Evolutionary conservation across 2,888 invertebrate genomes (phyloP).

Genomic region (Rhimphoctona megacephalus): DNA sequence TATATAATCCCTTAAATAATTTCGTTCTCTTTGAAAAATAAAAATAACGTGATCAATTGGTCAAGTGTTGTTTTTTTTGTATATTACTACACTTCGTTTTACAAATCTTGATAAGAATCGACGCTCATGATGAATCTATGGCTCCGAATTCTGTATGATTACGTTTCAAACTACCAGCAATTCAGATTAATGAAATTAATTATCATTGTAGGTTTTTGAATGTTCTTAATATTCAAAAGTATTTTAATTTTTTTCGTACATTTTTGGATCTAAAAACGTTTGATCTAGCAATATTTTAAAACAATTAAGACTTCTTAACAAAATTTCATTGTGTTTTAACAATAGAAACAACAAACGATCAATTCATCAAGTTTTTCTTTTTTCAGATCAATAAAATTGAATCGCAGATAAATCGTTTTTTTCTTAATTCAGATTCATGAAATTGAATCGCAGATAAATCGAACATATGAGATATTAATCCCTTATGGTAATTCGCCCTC

Average conservation of each 20-base stretch:
- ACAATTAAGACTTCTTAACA: too few species aligned
- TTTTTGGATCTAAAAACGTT: too few species aligned
- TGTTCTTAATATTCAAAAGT: too few species aligned
- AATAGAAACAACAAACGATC: too few species aligned
- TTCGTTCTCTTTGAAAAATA: not conserved
- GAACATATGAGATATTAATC: slow-evolving; percentile 37
- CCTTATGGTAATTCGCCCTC: slow-evolving; percentile 45
- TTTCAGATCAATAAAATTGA: too few species aligned
- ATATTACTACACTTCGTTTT: not conserved
- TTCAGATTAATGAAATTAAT: slow-evolving; percentile 46
- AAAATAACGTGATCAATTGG: not conserved
- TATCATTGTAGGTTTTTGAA: too few species aligned
- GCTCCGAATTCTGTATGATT: not conserved
- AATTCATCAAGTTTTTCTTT: too few species aligned
- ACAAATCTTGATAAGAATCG: not conserved
- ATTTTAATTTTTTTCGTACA: too few species aligned
- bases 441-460: slow-evolving; percentile 47
- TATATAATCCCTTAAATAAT: too few species aligned
- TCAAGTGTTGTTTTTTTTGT: not conserved
- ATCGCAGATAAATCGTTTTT: too few species aligned
- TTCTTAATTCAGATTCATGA: slow-evolving; percentile 43
- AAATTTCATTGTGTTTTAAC: too few species aligned
- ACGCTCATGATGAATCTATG: not conserved
- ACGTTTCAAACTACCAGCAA: not conserved
- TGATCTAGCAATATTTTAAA: too few species aligned